Evolutionary conservation across 2,113 vertebrate genomes (phyloP), one percentile per base, ranked within the genome.

Genomic region (Neolamprologus kungweensis): DNA sequence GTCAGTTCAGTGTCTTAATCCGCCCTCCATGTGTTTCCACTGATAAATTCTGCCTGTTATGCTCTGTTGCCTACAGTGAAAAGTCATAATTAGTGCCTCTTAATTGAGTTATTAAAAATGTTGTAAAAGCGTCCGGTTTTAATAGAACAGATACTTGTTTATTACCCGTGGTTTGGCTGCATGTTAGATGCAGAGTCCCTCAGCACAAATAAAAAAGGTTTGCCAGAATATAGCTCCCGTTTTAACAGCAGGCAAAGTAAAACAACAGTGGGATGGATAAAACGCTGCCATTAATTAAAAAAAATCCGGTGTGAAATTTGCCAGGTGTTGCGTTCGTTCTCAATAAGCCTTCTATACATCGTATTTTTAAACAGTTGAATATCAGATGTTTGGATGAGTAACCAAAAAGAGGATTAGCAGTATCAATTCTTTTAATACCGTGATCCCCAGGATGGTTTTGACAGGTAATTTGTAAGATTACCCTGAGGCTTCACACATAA

Each of bases 1-100:
- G 98, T 98, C 87, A 97, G 98, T 97, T 86, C n/a, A 9, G 26
- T 81, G 28, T 42, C 12, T 28, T 79, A 45, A 60, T 47, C 28
- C 8, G 6, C 14, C 54, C 16, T 14, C 19, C 35, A 4, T 88
- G 31, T 73, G 75, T 88, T 82, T 53, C 31, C 54, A 5, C 57
- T 83, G 83, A 90, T 86, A 68, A 82, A 80, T 35, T 31, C 88
- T 1, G 26, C 26, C 13, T 51, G 93, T 88, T 83, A 54, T 33
- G 90, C 23, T 91, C 89, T 45, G 88, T 45, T 50, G 81, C 28
- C 71, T 2, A 3, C 42, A 57, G 55, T 87, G 65, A 87, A 80
- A 90, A 91, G 81, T 89, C 75, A 84, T 84, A 92, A 92, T 94
- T 91, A 94, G 86, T 3, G 13, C 19, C n/a, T 81, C 85, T 45